Base-by-base conservation (phyloP, 2,113 vertebrate species). In the Tragelaphus scriptus region DNA sequence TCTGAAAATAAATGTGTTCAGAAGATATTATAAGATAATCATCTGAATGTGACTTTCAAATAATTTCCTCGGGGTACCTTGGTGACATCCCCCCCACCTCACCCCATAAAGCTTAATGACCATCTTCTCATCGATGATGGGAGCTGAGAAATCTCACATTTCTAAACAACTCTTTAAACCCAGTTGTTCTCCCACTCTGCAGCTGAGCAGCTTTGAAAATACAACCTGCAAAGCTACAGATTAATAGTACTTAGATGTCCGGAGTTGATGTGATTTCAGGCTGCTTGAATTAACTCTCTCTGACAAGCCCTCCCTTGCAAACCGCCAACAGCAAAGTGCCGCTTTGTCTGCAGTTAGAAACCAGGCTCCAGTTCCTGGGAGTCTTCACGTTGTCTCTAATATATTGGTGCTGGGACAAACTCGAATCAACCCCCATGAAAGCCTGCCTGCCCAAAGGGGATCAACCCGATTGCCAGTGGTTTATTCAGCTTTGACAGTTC, bases 401-500 rank as follows among this genome's bases (percentile, higher is more conserved):
- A 51, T 91, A 95, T 53, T 95, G 75, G 32, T 98, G 97, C 97
- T 98, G 97, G 97, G 96, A 98, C 96, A 98, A 98, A 98, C 97
- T 98, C 5, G 21, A 98, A 97, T 97, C 95, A 97, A 98, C 97
- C 87, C 97, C 95, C 96, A 0, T 97, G 98, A 98, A 98, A 98
- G 96, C 98, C 97, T 97, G 97, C 92, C 97, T 98, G 98, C 97
- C 97, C 96, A 97, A 98, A 98, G 98, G 98, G 97, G 98, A 95
- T 96, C 98, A 97, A 97, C 96, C 94, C 85, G 98, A 95, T 97
- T 99, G 98, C 97, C 96, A 98, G 98, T 97, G 98, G 95, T 98
- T 99, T 98, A 98, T 98, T 98, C 97, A 94, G 97, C 90, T 98
- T 97, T 99, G 98, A 98, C 97, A 98, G 98, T 96, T 98, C 98